These are phyloP conservation scores for Pseudomyrmex pallidus DNA, from an alignment of 1,140 invertebrate genomes.

Conservation along the genomic window DNA sequence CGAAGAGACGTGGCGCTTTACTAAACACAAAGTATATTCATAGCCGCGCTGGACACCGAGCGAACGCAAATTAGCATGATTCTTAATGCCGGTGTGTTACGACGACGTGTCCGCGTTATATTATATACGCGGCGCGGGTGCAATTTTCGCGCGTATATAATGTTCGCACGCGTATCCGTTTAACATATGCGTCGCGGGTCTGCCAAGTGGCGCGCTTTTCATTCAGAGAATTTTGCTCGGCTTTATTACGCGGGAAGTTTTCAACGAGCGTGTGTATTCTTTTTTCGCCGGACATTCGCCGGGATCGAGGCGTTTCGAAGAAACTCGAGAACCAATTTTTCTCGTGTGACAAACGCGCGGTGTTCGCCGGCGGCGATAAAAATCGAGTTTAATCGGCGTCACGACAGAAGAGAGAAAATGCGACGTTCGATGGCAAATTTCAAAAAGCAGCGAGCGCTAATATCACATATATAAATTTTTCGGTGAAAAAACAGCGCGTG, in stretches of 20 bases:
- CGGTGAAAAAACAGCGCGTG: neutral
- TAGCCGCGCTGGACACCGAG: neutral
- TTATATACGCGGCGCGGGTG: neutral
- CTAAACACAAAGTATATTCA: conserved; percentile 4
- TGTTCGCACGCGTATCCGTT: conserved; percentile 40
- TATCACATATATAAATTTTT: neutral
- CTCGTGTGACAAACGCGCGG: no score
- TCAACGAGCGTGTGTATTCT: neutral
- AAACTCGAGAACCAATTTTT: neutral
- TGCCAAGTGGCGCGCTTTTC: conserved; percentile 63
- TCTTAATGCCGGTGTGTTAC: conserved; percentile 25
- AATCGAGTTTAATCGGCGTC: no score
- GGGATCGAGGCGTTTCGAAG: neutral
- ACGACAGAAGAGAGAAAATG: neutral
- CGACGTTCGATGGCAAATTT: neutral
- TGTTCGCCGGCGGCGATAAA: no score
- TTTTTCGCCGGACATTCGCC: neutral
- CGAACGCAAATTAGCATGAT: conserved; percentile 21
- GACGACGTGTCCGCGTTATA: conserved; percentile 41
- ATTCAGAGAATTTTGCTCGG: conserved; percentile 55
- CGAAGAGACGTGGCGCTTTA: neutral
- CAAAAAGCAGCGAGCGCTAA: neutral
- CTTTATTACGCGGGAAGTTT: neutral
- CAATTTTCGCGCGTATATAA: conserved; percentile 3
- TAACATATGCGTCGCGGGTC: conserved; percentile 1